Base-by-base conservation (phyloP, 2,797 vertebrate genomes). In the Leucoraja ocellata region DNA sequence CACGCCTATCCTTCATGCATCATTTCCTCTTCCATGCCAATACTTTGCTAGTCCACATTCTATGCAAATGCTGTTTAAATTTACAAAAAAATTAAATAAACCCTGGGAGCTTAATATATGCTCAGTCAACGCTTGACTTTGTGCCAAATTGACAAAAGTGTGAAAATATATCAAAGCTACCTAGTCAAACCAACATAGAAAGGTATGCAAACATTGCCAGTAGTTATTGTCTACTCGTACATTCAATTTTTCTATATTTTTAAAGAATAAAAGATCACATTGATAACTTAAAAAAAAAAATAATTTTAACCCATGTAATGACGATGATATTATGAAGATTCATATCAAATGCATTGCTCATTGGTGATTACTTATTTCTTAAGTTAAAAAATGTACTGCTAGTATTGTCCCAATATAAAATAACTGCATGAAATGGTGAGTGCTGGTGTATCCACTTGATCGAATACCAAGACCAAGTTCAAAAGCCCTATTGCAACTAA, bases 401-500 rank as follows among this genome's bases (percentile, higher is more conserved):
- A 88, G 95, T 94, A 96, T 95, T 96, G 96, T 95, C 96, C 96
- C 97, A 97, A 76, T 92, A 92, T 76, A 96, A 97, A 97, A 97
- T 96, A 95, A 96, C 96, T 96, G 96, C 96, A 96, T 94, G 95
- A 95, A 96, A 96, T 97, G 96, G 96, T 95, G 96, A 95, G 95
- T 97, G 96, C 96, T 97, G 97, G 96, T 97, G 97, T 97, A 95
- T 95, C 96, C 94, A 95, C 96, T 96, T 96, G 96, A 96, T 96
- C 97, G 95, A 94, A 94, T 96, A 96, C 95, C 95, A 94, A 96
- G 96, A 97, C 96, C 96, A 96, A 96, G 84, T 94, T 96, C 95
- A 95, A 96, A 96, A 97, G 96, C 96, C 96, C 96, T 96, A 95
- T 95, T 96, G 94, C 36, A 80, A 93, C 93, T 94, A 96, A 95